Conservation (phyloP, 1,140 invertebrate species). For the Drosophila lacteicornis region DNA sequence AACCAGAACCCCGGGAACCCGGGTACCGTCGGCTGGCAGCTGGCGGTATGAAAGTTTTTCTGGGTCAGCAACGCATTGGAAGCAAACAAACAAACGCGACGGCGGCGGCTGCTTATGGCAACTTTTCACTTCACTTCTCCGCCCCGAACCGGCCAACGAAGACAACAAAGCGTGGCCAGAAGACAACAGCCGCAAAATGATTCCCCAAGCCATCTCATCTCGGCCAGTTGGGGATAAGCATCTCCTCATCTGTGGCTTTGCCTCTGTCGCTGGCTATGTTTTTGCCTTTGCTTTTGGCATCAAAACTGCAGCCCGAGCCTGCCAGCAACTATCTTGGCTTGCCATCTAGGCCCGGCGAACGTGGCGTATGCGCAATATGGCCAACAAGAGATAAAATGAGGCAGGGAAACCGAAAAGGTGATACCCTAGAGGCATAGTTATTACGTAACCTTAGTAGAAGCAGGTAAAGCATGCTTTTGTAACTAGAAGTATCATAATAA, state of each 20-base stretch:
- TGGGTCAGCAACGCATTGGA: constrained; percentile 83
- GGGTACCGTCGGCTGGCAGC: constrained; percentile 27
- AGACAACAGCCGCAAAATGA: constrained; percentile 68
- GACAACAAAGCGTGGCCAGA: constrained; percentile 59
- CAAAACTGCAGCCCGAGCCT: constrained; percentile 26
- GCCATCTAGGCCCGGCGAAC: constrained; percentile 58
- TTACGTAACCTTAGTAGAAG: background rate
- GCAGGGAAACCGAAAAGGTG: background rate
- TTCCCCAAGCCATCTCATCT: constrained; percentile 55
- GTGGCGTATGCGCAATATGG: constrained; percentile 80
- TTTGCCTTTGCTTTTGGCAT: constrained; percentile 15
- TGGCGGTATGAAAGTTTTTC: constrained; percentile 78
- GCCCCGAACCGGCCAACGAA: constrained; percentile 30
- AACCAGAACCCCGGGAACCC: constrained; percentile 20
- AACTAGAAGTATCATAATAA: background rate
- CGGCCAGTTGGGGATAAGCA: constrained; percentile 68
- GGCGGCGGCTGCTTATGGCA: constrained; percentile 48
- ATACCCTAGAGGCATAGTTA: background rate
- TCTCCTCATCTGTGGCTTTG: constrained; percentile 37
- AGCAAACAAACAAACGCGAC: constrained; percentile 52
- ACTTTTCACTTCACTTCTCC: constrained; percentile 47
- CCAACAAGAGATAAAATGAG: constrained; percentile 14
- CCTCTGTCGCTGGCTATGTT: constrained; percentile 2
- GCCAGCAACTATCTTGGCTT: constrained; percentile 38
- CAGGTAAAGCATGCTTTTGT: background rate